A percentile compares a stretch with the other conserved stretches of the same genome.
Evolutionary conservation across 2,888 invertebrate genomes (phyloP).

Genomic region (Abrostola tripartita): DNA sequence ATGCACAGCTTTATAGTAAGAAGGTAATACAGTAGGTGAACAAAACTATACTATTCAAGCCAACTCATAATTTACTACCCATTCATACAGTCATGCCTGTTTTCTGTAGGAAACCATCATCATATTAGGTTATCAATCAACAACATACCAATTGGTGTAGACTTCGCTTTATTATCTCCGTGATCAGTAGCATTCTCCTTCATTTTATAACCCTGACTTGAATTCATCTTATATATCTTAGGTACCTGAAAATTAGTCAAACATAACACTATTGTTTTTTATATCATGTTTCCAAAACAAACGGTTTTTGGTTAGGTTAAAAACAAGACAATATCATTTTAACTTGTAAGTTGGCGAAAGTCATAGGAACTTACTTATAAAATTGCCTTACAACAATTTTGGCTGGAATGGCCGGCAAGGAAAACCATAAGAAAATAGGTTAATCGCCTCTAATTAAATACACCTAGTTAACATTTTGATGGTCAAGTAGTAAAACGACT

Average conservation of each 20-base stretch:
- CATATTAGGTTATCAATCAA: not conserved
- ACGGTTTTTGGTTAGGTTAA: not conserved
- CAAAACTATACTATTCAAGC: no score
- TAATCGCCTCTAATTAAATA: slow-evolving; percentile 35
- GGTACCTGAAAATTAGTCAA: slow-evolving; percentile 39
- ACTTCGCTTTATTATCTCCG: slow-evolving; percentile 76
- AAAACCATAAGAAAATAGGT: slow-evolving; percentile 48
- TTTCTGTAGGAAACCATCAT: not conserved
- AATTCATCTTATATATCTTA: slow-evolving; percentile 67
- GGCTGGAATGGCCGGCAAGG: slow-evolving; percentile 51
- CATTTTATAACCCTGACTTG: slow-evolving; percentile 73
- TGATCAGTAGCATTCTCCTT: slow-evolving; percentile 74
- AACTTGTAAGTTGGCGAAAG: not conserved
- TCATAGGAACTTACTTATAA: slow-evolving; percentile 32
- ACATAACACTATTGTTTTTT: slow-evolving; percentile 3
- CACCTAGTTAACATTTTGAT: slow-evolving; percentile 36
- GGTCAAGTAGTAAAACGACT: slow-evolving; percentile 4
- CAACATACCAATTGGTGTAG: slow-evolving; percentile 80
- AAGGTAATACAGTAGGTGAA: no score
- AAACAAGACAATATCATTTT: not conserved
- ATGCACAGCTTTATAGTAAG: no score
- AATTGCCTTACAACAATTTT: slow-evolving; percentile 20
- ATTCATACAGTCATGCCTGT: no score
- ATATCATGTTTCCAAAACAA: slow-evolving; percentile 9
- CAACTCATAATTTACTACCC: no score